Evolutionary conservation across 2,888 invertebrate genomes (phyloP), one percentile per base, ranked within the genome.

Genomic region (Lumbricus terrestris): DNA sequence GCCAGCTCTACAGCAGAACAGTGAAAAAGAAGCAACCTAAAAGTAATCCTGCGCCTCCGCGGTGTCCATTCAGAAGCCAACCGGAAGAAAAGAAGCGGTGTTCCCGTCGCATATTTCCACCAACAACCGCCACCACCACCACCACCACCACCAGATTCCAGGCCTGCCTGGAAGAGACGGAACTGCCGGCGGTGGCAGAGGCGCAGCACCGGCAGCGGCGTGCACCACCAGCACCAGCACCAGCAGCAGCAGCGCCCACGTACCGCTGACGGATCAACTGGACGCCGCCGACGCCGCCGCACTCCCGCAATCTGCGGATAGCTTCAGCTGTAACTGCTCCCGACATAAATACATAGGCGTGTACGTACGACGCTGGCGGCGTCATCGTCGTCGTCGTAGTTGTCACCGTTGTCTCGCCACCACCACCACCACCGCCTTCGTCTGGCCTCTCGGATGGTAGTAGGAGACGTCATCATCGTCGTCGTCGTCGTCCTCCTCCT

Each of bases 161-260:
- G 69, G 69, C 69, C 69, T 69, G 69, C 69, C n/a, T 69, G 69
- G 69, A n/a, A 69, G 69, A 69, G 69, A 69, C 69, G 69, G n/a
- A 69, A 69, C 69, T 69, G 69, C 69, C 54, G 29, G 23, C n/a
- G 16, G 69, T 23, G 23, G 23, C 47, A 47, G 47, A 20, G 8
- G 47, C 47, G 23, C 5, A n/a, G n/a, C n/a, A n/a, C n/a, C n/a
- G n/a, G n/a, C n/a, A n/a, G n/a, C n/a, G n/a, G n/a, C n/a, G n/a
- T n/a, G n/a, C n/a, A n/a, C n/a, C 47, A 47, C 16, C 47, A 47
- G 47, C 47, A 18, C 20, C 11, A 8, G n/a, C 69, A 69, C 69
- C 29, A 29, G 23, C n/a, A n/a, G n/a, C n/a, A 29, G 69, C 69
- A 69, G 69, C 69, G 69, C n/a, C 69, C 69, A 69, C n/a, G 69